A percentile compares a stretch with the other conserved stretches of the same genome.
Evolutionary conservation across 2,797 vertebrate species (phyloP).

Genomic region (Carduelis carduelis): DNA sequence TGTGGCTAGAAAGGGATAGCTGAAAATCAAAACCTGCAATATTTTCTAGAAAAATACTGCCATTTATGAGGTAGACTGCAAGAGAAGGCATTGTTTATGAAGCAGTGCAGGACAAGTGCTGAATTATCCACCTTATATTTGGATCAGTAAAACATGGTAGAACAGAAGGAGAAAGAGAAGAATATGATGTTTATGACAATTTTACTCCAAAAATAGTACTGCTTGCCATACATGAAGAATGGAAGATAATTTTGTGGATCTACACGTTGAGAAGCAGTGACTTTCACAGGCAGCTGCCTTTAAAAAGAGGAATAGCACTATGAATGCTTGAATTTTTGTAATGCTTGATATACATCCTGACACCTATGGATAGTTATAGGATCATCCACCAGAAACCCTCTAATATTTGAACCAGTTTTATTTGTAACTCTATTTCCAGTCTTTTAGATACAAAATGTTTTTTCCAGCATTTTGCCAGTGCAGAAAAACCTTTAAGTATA

Average conservation of each 20-base stretch:
- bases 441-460: not conserved
- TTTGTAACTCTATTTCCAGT: not conserved
- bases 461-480: rapidly evolving
- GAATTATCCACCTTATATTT: not conserved
- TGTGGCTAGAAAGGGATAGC: not conserved
- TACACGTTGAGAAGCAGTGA: not conserved
- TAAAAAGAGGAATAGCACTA: not conserved
- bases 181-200: not conserved
- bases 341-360: not conserved
- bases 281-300: not conserved
- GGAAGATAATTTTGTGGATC: not conserved
- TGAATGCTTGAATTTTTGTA: not conserved
- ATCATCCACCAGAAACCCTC: not conserved
- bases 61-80: not conserved
- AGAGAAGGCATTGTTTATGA: not conserved
- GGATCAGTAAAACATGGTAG: not conserved
- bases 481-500: not conserved
- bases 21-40: not conserved
- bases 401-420: not conserved
- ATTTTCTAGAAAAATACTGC: not conserved
- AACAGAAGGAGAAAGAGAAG: not conserved
- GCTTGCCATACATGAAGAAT: not conserved
- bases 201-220: not conserved
- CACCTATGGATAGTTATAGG: not conserved
- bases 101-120: not conserved